Conservation (phyloP, 2,888 invertebrate species). For the Drosophila suboccidentalis region DNA sequence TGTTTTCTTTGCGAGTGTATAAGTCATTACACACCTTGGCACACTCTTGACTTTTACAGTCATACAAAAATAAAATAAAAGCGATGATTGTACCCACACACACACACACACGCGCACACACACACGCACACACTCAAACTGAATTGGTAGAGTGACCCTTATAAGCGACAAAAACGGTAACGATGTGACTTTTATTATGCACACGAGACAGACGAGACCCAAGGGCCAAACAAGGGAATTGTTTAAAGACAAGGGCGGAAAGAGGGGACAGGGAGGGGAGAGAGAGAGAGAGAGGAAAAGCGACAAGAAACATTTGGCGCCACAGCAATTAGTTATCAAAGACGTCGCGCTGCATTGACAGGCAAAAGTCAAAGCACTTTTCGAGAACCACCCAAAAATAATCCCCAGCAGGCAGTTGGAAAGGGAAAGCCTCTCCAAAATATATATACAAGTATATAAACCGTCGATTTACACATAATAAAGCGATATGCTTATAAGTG, state of each 20-base stretch:
- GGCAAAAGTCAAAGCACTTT: constrained; percentile 80
- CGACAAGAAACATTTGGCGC: constrained; percentile 73
- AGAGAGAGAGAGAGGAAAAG: not conserved
- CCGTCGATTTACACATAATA: constrained; percentile 32
- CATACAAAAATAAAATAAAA: constrained; percentile 1
- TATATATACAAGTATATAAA: constrained; percentile 10
- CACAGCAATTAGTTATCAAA: constrained; percentile 80
- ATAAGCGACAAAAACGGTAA: constrained; percentile 72
- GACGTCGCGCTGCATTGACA: constrained; percentile 77
- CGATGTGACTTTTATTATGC: constrained; percentile 77
- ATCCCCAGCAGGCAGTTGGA: constrained; percentile 12
- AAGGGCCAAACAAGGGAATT: not conserved
- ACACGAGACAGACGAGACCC: constrained; percentile 39
- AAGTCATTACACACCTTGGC: constrained; percentile 54
- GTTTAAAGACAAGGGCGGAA: no score
- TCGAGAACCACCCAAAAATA: constrained; percentile 67
- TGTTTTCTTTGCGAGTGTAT: not conserved
- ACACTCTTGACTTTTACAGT: constrained; percentile 47
- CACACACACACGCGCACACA: not conserved
- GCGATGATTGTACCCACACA: constrained; percentile 1
- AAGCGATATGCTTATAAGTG: constrained; percentile 41
- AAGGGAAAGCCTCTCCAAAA: constrained; percentile 41
- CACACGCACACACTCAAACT: constrained; percentile 20
- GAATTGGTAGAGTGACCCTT: constrained; percentile 48
- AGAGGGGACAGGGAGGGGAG: not conserved